Percentiles rank a stretch among this genome's conserved stretches.
Conservation (phyloP, 1,140 invertebrate genomes). For the Pectinophora gossypiella region DNA sequence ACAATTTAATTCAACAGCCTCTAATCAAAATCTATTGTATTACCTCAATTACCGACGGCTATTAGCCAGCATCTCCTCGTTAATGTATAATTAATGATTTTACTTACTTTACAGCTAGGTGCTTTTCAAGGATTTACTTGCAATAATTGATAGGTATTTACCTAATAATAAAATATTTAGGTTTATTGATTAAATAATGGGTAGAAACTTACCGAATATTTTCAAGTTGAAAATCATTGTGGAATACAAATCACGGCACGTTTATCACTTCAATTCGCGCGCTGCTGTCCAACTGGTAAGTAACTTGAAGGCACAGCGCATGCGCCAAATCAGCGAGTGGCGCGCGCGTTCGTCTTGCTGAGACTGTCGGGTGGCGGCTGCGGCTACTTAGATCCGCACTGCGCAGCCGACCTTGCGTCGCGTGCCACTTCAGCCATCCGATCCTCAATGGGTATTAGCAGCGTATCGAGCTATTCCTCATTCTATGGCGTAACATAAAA, state of each 20-base stretch:
- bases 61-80: no score
- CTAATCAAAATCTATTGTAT: no score
- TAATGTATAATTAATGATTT: no score
- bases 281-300: slow-evolving; percentile 19
- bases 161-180: no score
- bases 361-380: slow-evolving; percentile 35
- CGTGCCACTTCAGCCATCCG: slow-evolving; percentile 38
- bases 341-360: slow-evolving; percentile 41
- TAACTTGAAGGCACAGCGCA: slow-evolving; percentile 11
- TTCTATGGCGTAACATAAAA: no score
- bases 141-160: no score
- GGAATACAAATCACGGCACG: slow-evolving; percentile 25
- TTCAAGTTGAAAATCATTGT: slow-evolving; percentile 58
- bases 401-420: slow-evolving; percentile 29
- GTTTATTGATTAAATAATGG: no score
- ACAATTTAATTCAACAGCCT: no score
- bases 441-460: slow-evolving; percentile 31
- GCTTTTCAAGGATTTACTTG: no score
- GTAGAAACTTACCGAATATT: slow-evolving; percentile 49
- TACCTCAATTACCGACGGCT: no score
- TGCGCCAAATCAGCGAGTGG: slow-evolving; percentile 30
- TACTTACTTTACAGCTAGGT: no score
- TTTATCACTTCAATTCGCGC: slow-evolving; percentile 30
- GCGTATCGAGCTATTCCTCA: slow-evolving; percentile 10
- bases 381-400: slow-evolving; percentile 15